Evolutionary conservation across 2,113 vertebrate genomes (phyloP), one percentile per base, ranked within the genome.

Genomic region (Lonchura striata): DNA sequence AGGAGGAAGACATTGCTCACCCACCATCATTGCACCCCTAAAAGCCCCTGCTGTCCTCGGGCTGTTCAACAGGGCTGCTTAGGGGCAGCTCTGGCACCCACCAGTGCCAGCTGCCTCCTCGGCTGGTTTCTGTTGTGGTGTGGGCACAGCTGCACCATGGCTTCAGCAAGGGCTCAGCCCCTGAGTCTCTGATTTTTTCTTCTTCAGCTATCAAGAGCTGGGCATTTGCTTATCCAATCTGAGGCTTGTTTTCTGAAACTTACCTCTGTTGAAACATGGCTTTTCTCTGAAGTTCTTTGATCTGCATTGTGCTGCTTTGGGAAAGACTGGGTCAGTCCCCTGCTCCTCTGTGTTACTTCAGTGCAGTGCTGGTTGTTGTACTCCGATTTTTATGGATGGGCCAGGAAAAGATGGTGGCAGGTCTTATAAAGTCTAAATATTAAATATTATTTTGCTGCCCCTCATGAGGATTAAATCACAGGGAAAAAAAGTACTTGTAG

Each of bases 81-180:
- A 13, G 3, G 5, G 52, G 23, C 30, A 52, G 35, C 27, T 63
- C 16, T 35, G 56, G 17, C n/a, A 20, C 4, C 24, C 39, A 27
- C 18, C 1, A 0, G 46, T 19, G 21, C 31, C 0, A 0, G 24
- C 16, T 1, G 0, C 7, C 15, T 59, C 14, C 33, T 63, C 21
- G 17, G 15, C 69, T 41, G 57, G 6, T 49, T 66, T 61, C 3
- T 0, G 9, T 4, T 3, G 2, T 1, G 0, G 1, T 8, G 20
- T 2, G 8, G 2, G 2, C 14, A 19, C 23, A 54, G 65, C 57
- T 30, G 17, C 7, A 0, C 41, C 0, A 1, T 3, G 31, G 11
- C 21, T 72, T 39, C 63, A 47, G 49, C 44, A 71, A 52, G 27
- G 15, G 17, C 22, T 57, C 61, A 53, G 2, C 10, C 20, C 14